Percentiles rank a stretch among this genome's conserved stretches.
These are phyloP conservation scores for Ennomos quercinarius DNA, from an alignment of 2,888 invertebrate genomes.

Conservation along the genomic window DNA sequence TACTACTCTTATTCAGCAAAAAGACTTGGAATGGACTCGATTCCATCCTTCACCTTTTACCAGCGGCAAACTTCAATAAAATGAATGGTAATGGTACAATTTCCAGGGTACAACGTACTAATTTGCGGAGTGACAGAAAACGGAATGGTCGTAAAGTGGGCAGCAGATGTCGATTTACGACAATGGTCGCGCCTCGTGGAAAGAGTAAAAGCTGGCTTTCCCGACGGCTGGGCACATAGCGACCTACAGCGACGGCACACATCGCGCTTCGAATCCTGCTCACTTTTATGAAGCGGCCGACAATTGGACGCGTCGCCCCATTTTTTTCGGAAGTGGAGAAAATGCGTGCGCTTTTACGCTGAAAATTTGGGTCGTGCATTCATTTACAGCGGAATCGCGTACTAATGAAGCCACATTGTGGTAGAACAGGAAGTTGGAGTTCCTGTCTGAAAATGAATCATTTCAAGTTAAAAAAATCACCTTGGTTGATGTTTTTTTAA, in stretches of 20 bases:
- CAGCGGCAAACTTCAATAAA: background rate
- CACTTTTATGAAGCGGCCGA: conserved; percentile 45
- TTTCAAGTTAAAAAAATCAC: too few relatives aligned
- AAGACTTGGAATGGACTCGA: too few relatives aligned
- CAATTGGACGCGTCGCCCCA: conserved; percentile 43
- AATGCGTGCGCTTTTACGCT: conserved; percentile 12
- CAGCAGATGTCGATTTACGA: conserved; percentile 40
- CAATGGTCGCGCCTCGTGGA: conserved; percentile 36
- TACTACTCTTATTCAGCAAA: too few relatives aligned
- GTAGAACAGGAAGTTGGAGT: background rate
- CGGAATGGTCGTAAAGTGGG: conserved; percentile 36
- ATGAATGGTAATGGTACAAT: background rate
- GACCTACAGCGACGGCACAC: conserved; percentile 79
- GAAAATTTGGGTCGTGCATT: conserved; percentile 15
- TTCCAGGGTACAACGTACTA: conserved; percentile 25
- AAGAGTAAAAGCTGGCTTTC: conserved; percentile 75
- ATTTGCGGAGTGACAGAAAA: conserved; percentile 32
- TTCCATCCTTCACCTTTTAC: background rate
- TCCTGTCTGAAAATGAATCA: too few relatives aligned
- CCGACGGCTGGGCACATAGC: conserved; percentile 62
- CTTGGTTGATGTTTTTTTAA: too few relatives aligned
- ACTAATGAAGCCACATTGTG: conserved; percentile 17
- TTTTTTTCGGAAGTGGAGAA: conserved; percentile 23
- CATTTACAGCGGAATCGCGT: conserved; percentile 7
- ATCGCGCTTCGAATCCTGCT: conserved; percentile 76